Conservation (phyloP, 2,888 invertebrate genomes). For the Leptothorax acervorum region DNA sequence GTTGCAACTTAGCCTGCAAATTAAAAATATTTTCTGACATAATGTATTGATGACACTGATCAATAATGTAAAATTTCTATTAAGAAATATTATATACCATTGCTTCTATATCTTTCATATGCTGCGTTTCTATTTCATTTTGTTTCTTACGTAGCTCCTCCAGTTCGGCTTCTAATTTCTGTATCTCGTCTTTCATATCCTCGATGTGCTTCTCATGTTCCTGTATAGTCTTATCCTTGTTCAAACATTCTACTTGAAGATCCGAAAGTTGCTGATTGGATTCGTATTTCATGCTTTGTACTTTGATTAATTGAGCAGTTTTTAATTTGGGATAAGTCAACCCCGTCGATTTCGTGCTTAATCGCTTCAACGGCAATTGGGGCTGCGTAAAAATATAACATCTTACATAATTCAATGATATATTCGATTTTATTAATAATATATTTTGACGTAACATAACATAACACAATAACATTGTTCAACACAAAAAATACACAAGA, state of each 20-base stretch:
- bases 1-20: constrained; percentile 78
- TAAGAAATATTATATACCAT: constrained; percentile 71
- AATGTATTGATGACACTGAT: background rate
- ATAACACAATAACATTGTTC: background rate
- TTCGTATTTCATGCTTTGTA: constrained; percentile 76
- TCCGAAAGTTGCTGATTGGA: constrained; percentile 79
- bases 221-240: constrained; percentile 82
- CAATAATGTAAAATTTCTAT: background rate
- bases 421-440: background rate
- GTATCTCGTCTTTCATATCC: constrained; percentile 77
- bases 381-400: constrained; percentile 70
- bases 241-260: constrained; percentile 81
- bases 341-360: constrained; percentile 67
- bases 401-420: constrained; percentile 1
- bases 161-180: constrained; percentile 70
- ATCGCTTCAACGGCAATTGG: constrained; percentile 77
- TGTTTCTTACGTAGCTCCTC: constrained; percentile 72
- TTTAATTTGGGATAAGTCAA: constrained; percentile 70
- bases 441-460: background rate
- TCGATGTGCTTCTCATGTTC: constrained; percentile 81
- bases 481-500: too few species aligned
- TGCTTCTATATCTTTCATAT: constrained; percentile 79
- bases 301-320: constrained; percentile 66
- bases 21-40: constrained; percentile 5
- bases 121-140: constrained; percentile 72